Evolutionary conservation across 1,140 invertebrate species (phyloP), one percentile per base, ranked within the genome.

Genomic region (Scaptomyza montana): DNA sequence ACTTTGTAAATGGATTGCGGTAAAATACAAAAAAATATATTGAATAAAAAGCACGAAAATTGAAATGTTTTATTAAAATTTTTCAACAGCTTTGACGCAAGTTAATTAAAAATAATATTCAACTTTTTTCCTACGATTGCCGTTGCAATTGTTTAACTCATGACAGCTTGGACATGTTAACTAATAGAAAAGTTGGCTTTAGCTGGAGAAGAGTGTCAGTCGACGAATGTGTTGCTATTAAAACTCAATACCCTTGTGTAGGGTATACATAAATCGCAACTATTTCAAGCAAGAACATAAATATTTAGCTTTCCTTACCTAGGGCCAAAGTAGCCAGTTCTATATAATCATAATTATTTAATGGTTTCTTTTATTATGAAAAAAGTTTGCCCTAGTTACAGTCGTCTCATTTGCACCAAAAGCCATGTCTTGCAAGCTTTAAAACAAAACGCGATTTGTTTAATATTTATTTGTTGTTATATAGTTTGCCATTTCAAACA

Each of bases 11-110:
- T 49, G 62, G 16, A 63, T 78, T 76, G 57, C 57, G 43, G 30
- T 28, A 53, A 55, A 45, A 46, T 28, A 53, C 33, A 45, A 55
- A 6, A n/a, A 46, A 56, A 36, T 4, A n/a, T 9, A 50, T 16
- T 19, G 5, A 19, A 50, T 9, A 12, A 45, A 13, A 54, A 74
- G 66, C 77, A 71, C 63, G 78, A 78, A 87, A 87, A 86, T 86
- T 86, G 74, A 86, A 86, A 86, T 87, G 81, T 86, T 86, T 87
- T 78, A 86, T 78, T 87, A 86, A 86, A 76, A 78, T 76, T 78
- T 80, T 87, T 87, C 71, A 87, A 82, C 81, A 87, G 79, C 70
- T 78, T 53, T 50, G 84, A 78, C 76, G 67, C 78, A 81, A 81
- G 81, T 86, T 87, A 87, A 81, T 86, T 86, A 87, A 87, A 73